Conservation (phyloP, 2,113 vertebrate species). For the Paracanthobrama guichenoti region DNA sequence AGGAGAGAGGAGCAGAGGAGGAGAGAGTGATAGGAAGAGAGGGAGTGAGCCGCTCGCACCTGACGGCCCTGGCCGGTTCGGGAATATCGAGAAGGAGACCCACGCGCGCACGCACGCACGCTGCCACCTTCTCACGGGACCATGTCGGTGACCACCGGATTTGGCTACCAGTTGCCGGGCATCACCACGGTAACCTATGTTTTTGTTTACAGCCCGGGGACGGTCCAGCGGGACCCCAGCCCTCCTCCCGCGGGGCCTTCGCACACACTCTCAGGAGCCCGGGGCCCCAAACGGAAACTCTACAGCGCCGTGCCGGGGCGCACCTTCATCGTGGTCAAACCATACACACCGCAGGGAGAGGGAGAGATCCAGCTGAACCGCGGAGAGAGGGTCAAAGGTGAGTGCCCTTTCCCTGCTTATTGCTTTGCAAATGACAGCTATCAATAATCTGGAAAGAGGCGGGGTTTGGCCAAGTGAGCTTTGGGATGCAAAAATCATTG, state of each 20-base stretch:
- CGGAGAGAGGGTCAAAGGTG: conserved; percentile 94
- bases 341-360: conserved; percentile 89
- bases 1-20: conserved; percentile 39
- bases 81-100: conserved; percentile 50
- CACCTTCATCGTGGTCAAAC: conserved; percentile 93
- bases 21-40: conserved; percentile 46
- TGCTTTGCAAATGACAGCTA: neutral
- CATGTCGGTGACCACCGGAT: conserved; percentile 80
- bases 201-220: conserved; percentile 94
- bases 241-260: conserved; percentile 76
- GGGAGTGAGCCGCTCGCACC: conserved; percentile 37
- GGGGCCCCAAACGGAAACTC: conserved; percentile 92
- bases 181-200: conserved; percentile 94
- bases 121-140: conserved; percentile 52
- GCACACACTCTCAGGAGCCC: conserved; percentile 76
- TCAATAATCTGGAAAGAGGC: conserved; percentile 20
- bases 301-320: conserved; percentile 95
- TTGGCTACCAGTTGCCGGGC: conserved; percentile 83
- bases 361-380: conserved; percentile 95
- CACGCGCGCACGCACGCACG: neutral
- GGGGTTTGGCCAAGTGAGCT: neutral
- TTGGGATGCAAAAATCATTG: neutral
- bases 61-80: conserved; percentile 50
- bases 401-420: conserved; percentile 58
- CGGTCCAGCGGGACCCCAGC: conserved; percentile 80